Conservation (phyloP, 2,113 vertebrate species). For the Synodontis membranacea region DNA sequence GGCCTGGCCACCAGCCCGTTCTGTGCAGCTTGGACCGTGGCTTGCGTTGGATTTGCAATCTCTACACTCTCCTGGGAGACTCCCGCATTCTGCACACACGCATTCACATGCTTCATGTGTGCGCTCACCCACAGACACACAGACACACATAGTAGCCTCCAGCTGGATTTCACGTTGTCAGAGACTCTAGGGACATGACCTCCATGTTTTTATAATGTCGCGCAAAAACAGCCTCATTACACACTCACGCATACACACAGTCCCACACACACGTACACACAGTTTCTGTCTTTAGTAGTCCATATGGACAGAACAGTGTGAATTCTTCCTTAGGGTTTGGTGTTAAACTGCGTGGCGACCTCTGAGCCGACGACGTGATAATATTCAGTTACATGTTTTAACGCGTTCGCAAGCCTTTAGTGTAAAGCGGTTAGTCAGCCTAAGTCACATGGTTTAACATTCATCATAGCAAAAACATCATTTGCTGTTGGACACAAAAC, state of each 20-base stretch:
- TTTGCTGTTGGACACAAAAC: not conserved
- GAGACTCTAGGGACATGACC: constrained; percentile 35
- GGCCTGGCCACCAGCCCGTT: constrained; percentile 13
- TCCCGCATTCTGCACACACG: not conserved
- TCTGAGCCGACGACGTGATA: not conserved
- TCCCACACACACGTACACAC: not conserved
- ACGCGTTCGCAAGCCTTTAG: not conserved
- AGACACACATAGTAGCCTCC: constrained; percentile 9
- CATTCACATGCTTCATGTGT: constrained; percentile 9
- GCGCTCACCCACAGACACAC: not conserved
- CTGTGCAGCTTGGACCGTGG: constrained; percentile 8
- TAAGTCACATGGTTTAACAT: not conserved
- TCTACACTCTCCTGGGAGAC: not conserved
- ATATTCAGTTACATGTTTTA: not conserved
- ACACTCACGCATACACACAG: constrained; percentile 7
- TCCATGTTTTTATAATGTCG: constrained; percentile 14
- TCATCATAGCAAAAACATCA: not conserved
- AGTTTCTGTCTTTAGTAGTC: not conserved
- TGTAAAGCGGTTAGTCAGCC: not conserved
- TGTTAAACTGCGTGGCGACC: constrained; percentile 11
- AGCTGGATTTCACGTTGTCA: constrained; percentile 19
- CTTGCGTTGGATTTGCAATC: constrained; percentile 16
- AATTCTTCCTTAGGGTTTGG: not conserved
- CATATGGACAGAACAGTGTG: constrained; percentile 16
- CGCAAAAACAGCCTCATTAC: not conserved